These are phyloP conservation scores for Odontesthes bonariensis DNA, from an alignment of 2,113 vertebrate species.

Conservation along the genomic window DNA sequence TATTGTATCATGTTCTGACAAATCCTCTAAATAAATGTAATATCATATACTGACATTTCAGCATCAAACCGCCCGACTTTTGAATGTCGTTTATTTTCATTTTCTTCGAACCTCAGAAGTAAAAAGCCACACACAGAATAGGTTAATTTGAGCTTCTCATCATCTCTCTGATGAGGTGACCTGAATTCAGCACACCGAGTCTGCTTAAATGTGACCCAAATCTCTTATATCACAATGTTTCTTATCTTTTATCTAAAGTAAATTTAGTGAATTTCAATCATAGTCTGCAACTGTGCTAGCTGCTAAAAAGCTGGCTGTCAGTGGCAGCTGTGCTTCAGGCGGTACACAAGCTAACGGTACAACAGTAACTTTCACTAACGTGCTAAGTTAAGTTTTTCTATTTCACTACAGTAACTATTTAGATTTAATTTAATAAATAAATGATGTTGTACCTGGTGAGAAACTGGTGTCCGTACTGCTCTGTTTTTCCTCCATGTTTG, in stretches of 20 bases:
- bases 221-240: neutral
- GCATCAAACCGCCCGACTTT: no score
- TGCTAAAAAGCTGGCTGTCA: conserved; percentile 34
- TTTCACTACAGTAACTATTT: no score
- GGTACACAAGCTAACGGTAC: conserved; percentile 6
- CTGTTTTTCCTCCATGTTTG: conserved; percentile 63
- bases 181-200: conserved; percentile 24
- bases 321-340: neutral
- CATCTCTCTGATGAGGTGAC: conserved; percentile 27
- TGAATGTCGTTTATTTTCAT: no score
- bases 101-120: no score
- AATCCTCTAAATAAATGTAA: no score
- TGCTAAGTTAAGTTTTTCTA: neutral
- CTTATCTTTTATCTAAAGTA: neutral
- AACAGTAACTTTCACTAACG: neutral
- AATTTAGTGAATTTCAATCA: neutral
- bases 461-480: conserved; percentile 8
- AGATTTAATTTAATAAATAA: neutral
- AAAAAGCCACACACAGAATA: neutral
- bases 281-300: conserved; percentile 3
- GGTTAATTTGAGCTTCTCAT: conserved; percentile 25
- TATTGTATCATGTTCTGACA: no score
- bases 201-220: neutral
- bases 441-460: conserved; percentile 54
- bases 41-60: no score